phyloP scores from a whole-genome alignment of 1,140 invertebrate genomes.

The Eubasilissa regina region DNA sequence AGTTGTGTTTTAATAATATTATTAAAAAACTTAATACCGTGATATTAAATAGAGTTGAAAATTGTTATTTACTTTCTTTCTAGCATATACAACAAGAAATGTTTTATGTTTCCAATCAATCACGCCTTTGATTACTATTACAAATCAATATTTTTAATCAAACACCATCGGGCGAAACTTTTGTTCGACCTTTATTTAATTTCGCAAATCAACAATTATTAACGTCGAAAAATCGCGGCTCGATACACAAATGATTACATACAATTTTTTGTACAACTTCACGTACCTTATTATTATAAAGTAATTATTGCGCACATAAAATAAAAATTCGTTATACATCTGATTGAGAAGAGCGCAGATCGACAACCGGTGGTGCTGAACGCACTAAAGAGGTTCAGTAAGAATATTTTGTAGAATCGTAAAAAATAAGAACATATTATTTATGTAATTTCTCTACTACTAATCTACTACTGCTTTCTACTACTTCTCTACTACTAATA shows the following conservation, averaged over 20 bases:
- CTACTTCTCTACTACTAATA: too few species aligned
- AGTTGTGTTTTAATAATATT: too few species aligned
- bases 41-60: too few species aligned
- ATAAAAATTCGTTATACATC: constrained; percentile 34
- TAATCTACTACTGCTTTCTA: too few species aligned
- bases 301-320: constrained; percentile 43
- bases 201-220: constrained; percentile 36
- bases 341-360: constrained; percentile 11
- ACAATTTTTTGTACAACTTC: constrained; percentile 27
- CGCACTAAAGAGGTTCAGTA: too few species aligned
- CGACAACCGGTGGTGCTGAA: not conserved
- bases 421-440: too few species aligned
- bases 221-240: constrained; percentile 34
- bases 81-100: too few species aligned
- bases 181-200: constrained; percentile 43
- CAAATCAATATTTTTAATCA: constrained; percentile 45
- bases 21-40: too few species aligned
- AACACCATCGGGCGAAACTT: constrained; percentile 40
- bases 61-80: too few species aligned
- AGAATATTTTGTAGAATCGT: too few species aligned
- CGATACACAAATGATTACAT: constrained; percentile 39
- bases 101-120: constrained; percentile 30
- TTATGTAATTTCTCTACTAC: too few species aligned
- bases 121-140: constrained; percentile 46
- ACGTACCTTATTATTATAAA: constrained; percentile 38